Evolutionary conservation across 2,113 vertebrate genomes (phyloP).

Genomic region (Coracopsis vasa): DNA sequence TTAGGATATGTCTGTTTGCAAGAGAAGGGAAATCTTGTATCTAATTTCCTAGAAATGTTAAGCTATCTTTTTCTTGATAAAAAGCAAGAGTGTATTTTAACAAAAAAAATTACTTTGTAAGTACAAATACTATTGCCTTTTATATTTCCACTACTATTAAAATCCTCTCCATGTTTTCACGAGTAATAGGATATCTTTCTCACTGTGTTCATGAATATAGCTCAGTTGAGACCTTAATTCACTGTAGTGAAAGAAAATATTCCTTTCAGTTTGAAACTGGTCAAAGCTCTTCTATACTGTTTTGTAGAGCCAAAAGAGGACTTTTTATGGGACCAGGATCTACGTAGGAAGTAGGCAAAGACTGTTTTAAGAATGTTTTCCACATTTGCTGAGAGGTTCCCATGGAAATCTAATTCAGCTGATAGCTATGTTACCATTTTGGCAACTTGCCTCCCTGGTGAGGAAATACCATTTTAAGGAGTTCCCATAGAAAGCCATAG

Average conservation of each 20-base stretch:
- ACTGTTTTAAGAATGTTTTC: background rate
- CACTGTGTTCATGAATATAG: background rate
- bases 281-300: conserved; percentile 22
- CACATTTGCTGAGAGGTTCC: background rate
- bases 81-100: background rate
- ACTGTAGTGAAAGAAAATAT: background rate
- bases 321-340: background rate
- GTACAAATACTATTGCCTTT: background rate
- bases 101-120: background rate
- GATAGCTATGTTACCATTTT: conserved; percentile 8
- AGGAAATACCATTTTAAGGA: background rate
- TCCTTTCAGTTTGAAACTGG: background rate
- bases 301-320: background rate
- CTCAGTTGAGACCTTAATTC: background rate
- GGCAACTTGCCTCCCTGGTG: background rate
- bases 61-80: background rate
- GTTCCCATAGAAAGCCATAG: background rate
- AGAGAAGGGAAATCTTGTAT: background rate
- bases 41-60: background rate
- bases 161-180: background rate
- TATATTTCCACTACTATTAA: background rate
- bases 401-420: conserved; percentile 40
- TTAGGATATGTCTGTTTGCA: background rate
- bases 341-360: background rate
- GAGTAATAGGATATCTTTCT: background rate